Evolutionary conservation across 2,888 invertebrate species (phyloP).

Genomic region (Drosophila kuntzei): DNA sequence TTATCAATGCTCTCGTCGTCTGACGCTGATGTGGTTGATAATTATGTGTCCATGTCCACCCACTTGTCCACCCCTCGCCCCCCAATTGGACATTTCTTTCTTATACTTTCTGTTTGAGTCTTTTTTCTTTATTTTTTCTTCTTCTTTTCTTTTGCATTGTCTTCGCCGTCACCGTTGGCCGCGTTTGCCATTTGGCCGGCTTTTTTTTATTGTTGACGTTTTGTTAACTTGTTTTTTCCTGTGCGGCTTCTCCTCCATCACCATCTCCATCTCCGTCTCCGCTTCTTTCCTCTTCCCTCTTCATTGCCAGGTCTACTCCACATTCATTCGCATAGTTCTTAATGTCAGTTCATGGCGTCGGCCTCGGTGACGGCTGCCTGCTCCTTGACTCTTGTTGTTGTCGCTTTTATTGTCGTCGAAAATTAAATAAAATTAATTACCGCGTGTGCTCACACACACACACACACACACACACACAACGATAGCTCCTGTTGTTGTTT

Average conservation of each 20-base stretch:
- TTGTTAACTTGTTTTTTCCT: slow-evolving; percentile 81
- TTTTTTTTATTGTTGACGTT: slow-evolving; percentile 70
- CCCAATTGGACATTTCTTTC: slow-evolving; percentile 36
- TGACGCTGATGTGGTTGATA: slow-evolving; percentile 77
- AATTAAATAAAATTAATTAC: slow-evolving; percentile 80
- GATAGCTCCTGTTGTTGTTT: slow-evolving; percentile 4
- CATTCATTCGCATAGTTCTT: slow-evolving; percentile 28
- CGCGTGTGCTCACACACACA: slow-evolving; percentile 53
- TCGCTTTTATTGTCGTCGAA: slow-evolving; percentile 77
- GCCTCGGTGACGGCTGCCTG: slow-evolving; percentile 19
- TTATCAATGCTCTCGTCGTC: slow-evolving; percentile 71
- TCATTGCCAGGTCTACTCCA: background rate
- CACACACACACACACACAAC: slow-evolving; percentile 13
- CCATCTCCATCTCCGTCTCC: background rate
- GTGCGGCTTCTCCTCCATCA: slow-evolving; percentile 30
- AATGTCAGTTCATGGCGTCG: slow-evolving; percentile 31
- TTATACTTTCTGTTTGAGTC: slow-evolving; percentile 2
- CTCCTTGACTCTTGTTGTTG: slow-evolving; percentile 57
- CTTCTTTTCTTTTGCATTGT: slow-evolving; percentile 40
- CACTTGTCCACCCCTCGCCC: background rate
- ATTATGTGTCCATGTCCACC: slow-evolving; percentile 69
- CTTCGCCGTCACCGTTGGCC: slow-evolving; percentile 50
- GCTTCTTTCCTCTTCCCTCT: background rate
- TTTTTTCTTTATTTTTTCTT: background rate
- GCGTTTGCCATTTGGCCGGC: slow-evolving; percentile 57